Base-by-base conservation (phyloP, 2,888 invertebrate genomes). In the Caenorhabditis sp. region DNA sequence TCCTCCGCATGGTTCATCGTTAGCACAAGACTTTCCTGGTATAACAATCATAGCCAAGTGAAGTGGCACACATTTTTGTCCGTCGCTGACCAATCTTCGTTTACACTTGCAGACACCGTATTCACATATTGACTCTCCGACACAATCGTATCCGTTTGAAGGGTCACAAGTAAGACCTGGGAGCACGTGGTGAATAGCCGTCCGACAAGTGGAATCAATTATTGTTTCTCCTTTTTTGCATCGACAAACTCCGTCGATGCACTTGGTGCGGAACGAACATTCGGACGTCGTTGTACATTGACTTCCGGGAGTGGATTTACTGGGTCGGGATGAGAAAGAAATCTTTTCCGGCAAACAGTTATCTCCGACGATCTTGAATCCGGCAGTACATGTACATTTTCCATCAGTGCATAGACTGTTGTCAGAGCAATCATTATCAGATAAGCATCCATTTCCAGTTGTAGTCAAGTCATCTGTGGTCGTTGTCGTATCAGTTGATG, bases 181-280 rank as follows among this genome's bases (percentile, higher is more conserved):
- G 6, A 74, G 46, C 15, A 85, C 83, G 53, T 83, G 75, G 37
- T 85, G 81, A 37, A 84, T 82, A 7, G 86, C 85, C 32, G 75
- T 61, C 37, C 87, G 75, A 17, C 87, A 87, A 2, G 81, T 78
- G 4, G 78, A 81, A 26, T 81, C 83, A 0, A 85, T 83, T 15
- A 87, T 87, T 2, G 88, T 88, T 63, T 88, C 88, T 50, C 83
- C 84, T 53, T 72, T 63, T 24, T 76, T 79, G 63, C 88, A 88
- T 0, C 88, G 77, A 66, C 88, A 88, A 13, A 88, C 86, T 24
- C 85, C 86, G 22, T 85, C 80, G 7, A 85, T 37, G 55, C 88
- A 88, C 72, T 85, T 84, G 0, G 87, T 84, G 7, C 86, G 73
- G 59, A 78, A 85, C 1, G 83, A 83, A 41, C 88, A 88, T 53